Evolutionary conservation across 2,888 invertebrate species (phyloP), one percentile per base, ranked within the genome.

Genomic region (Pseudococcus longispinus): DNA sequence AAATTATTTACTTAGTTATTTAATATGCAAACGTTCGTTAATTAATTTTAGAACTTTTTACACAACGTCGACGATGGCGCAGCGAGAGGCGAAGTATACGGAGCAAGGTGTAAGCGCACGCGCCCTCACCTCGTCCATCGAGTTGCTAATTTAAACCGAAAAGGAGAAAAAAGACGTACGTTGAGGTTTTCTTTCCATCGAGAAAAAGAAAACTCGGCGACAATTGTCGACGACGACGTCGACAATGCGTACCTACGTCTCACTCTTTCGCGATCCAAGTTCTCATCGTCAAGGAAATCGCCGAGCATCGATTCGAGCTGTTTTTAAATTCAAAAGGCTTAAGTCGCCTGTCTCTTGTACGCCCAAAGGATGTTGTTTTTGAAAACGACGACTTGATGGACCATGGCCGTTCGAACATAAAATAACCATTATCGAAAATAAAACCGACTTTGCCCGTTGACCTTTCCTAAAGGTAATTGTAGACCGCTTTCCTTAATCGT

Each of bases 1-100:
- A 84, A 84, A 84, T 84, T 84, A 84, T 84, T 84, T 84, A 84
- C 84, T 84, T 55, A 55, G 55, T 84, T 55, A 84, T 84, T 55
- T 84, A 55, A 83, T 83, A 83, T 83, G 83, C 83, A 80, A 80
- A 80, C 77, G 77, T 80, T 80, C 77, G 77, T 80, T 80, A 80
- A 80, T 80, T 80, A 80, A 80, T 80, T 80, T 80, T 80, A 80
- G 77, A 80, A 80, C 77, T 80, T 80, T 80, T 80, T 80, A 42
- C 42, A 42, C 26, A 13, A 70, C 70, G 32, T 70, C 60, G 60
- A 23, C 60, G 60, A 18, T 11, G 65, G 29, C 32, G 29, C 4
- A 9, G 8, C 60, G 23, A 23, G 8, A n/a, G 55, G n/a, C 60
- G 5, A 55, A 55, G 55, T 37, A 9, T 2, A 70, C 29, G 70